Percentiles rank a stretch among this genome's conserved stretches.
phyloP scores from a whole-genome alignment of 2,113 vertebrate species.

The Rattus rattus region DNA sequence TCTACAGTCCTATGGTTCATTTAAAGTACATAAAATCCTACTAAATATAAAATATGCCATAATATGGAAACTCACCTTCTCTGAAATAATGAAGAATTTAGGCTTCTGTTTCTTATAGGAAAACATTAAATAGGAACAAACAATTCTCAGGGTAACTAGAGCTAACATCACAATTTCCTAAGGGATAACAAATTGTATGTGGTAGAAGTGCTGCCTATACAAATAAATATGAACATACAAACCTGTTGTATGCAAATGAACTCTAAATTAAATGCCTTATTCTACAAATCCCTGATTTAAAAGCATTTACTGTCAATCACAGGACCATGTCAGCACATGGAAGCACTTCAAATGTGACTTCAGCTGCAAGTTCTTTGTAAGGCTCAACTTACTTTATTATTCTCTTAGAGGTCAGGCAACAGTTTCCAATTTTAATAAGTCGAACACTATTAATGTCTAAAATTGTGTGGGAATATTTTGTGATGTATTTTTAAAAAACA shows the following conservation, averaged over 20 bases:
- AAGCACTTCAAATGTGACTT: not conserved
- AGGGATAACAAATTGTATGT: not conserved
- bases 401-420: no score
- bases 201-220: not conserved
- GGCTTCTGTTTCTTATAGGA: not conserved
- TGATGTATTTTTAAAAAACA: not conserved
- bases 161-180: not conserved
- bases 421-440: no score
- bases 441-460: not conserved
- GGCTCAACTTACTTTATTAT: not conserved
- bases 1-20: not conserved
- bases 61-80: not conserved
- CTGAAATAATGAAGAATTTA: not conserved
- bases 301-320: not conserved
- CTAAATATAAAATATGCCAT: not conserved
- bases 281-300: not conserved
- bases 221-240: not conserved
- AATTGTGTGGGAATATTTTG: not conserved
- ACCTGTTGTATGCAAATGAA: not conserved
- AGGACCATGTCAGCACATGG: not conserved
- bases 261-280: no score
- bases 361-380: not conserved
- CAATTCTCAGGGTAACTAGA: conserved; percentile 14
- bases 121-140: not conserved
- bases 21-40: not conserved